Conservation (phyloP, 2,888 invertebrate genomes). For the Polietes domitor region DNA sequence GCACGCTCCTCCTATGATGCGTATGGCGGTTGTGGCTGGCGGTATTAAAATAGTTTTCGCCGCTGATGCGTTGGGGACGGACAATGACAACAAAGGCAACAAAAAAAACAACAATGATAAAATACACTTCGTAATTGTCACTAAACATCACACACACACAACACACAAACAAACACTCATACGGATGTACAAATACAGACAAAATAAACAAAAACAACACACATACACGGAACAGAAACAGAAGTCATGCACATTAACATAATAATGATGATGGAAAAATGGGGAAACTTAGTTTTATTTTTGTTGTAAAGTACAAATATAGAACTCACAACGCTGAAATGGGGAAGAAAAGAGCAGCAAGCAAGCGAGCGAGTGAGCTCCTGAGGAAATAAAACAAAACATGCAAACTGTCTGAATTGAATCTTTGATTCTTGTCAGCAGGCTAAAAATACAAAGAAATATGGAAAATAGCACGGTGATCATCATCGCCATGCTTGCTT, state of each 20-base stretch:
- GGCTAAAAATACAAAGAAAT: slow-evolving; percentile 21
- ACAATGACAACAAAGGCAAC: slow-evolving; percentile 35
- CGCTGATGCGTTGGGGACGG: slow-evolving; percentile 16
- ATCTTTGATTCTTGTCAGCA: slow-evolving; percentile 1
- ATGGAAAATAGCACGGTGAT: slow-evolving; percentile 17
- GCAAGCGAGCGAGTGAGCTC: not conserved
- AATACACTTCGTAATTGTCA: slow-evolving; percentile 43
- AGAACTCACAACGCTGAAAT: slow-evolving; percentile 8
- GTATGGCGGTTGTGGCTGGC: not conserved
- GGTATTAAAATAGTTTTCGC: slow-evolving; percentile 18
- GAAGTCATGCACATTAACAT: slow-evolving; percentile 36
- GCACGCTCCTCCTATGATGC: slow-evolving; percentile 22
- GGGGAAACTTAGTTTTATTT: slow-evolving; percentile 13
- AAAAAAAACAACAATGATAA: slow-evolving; percentile 34
- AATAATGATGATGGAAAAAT: slow-evolving; percentile 37
- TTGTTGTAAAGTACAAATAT: slow-evolving; percentile 29
- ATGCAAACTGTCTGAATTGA: not conserved
- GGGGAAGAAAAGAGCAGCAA: not conserved
- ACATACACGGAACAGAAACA: slow-evolving; percentile 20
- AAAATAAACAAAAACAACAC: slow-evolving; percentile 29
- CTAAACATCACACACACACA: slow-evolving; percentile 27
- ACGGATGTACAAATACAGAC: not conserved
- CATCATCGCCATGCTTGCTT: not conserved
- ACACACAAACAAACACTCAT: not conserved
- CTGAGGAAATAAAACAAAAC: slow-evolving; percentile 9